These are phyloP conservation scores for Coturnix japonica DNA, from an alignment of 2,113 vertebrate species.

Conservation along the genomic window DNA sequence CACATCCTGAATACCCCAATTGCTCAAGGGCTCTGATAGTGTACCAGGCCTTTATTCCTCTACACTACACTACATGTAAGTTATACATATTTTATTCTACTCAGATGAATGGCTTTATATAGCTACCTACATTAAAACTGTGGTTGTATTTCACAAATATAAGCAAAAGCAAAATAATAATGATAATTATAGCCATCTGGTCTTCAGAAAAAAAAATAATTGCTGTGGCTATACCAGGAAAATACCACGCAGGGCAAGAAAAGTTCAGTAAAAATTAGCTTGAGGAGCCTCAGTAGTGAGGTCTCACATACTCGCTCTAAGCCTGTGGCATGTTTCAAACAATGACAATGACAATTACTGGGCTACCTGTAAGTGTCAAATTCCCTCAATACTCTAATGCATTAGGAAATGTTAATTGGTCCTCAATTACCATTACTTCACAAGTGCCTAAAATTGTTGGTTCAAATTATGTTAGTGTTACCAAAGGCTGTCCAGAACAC, in stretches of 20 bases:
- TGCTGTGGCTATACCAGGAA: not conserved
- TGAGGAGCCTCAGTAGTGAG: not conserved
- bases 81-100: not conserved
- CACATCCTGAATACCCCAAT: not conserved
- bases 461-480: not conserved
- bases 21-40: not conserved
- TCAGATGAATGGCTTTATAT: not conserved
- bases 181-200: not conserved
- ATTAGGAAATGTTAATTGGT: not conserved
- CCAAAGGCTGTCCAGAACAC: not conserved
- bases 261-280: not conserved
- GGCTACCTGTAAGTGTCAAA: not conserved
- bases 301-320: not conserved
- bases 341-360: not conserved
- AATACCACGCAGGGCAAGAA: not conserved
- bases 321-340: not conserved
- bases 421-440: not conserved
- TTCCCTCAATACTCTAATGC: not conserved
- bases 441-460: not conserved
- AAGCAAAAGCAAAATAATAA: not conserved
- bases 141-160: not conserved
- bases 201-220: not conserved
- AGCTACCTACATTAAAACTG: not conserved
- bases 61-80: accelerated
- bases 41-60: not conserved